Percentiles rank a stretch among this genome's conserved stretches.
Conservation (phyloP, 2,888 invertebrate genomes). For the Campopleginae sp. region DNA sequence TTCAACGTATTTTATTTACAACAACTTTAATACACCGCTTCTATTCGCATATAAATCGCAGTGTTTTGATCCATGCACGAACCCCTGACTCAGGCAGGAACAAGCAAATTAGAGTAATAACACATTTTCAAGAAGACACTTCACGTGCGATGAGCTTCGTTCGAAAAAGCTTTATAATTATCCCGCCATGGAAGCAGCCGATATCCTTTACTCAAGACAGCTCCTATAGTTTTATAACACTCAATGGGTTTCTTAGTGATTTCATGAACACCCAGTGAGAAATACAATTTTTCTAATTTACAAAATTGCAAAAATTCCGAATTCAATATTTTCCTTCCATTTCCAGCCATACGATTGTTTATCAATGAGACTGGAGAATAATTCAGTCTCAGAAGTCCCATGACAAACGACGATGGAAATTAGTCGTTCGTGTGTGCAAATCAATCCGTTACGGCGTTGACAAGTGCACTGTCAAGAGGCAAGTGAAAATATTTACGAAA, state of each 20-base stretch:
- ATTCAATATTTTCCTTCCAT: neutral
- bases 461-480: no score
- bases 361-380: no score
- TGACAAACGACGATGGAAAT: no score
- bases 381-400: no score
- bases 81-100: slow-evolving; percentile 30
- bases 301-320: neutral
- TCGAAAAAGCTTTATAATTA: neutral
- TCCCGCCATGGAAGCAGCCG: neutral
- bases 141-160: slow-evolving; percentile 1
- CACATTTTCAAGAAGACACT: slow-evolving; percentile 37
- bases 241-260: neutral
- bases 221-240: neutral
- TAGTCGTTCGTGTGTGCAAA: no score
- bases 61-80: slow-evolving; percentile 12
- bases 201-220: neutral
- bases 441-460: no score
- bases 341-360: no score
- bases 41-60: slow-evolving; percentile 28
- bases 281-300: neutral
- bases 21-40: slow-evolving; percentile 6
- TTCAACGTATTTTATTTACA: slow-evolving; percentile 32
- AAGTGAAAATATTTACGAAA: no score
- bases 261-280: no score
- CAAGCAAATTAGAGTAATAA: slow-evolving; percentile 63